Conservation (phyloP, 2,797 vertebrate species). For the Cirrhinus mrigala region DNA sequence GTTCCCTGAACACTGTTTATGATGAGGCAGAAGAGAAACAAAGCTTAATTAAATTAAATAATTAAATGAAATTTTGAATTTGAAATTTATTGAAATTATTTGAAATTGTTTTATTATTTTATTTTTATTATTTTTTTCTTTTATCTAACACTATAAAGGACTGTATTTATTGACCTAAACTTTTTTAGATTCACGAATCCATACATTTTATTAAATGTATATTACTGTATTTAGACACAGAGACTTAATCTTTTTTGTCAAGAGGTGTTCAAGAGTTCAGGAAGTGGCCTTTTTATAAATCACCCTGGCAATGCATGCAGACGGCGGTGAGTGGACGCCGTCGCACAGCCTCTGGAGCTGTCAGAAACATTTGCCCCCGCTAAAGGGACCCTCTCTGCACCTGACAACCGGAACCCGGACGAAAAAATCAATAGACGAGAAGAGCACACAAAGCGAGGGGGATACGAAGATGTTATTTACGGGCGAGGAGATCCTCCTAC, state of each 20-base stretch:
- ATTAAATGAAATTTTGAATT: background rate
- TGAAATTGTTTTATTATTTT: background rate
- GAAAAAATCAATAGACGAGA: conserved; percentile 40
- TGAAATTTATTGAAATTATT: no score
- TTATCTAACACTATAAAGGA: background rate
- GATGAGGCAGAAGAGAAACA: conserved; percentile 36
- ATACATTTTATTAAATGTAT: background rate
- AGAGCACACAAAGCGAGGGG: conserved; percentile 18
- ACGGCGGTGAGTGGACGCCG: conserved; percentile 68
- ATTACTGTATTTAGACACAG: background rate
- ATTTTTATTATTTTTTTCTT: background rate
- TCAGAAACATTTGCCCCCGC: conserved; percentile 76
- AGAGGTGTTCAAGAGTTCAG: conserved; percentile 15
- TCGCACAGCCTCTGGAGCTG: conserved; percentile 70
- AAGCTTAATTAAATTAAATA: background rate
- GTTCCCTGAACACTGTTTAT: conserved; percentile 95
- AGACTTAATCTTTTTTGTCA: background rate
- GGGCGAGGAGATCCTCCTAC: conserved; percentile 39
- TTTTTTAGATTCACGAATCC: background rate
- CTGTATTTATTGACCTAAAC: no score
- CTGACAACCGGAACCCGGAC: conserved; percentile 51
- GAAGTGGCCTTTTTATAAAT: conserved; percentile 75
- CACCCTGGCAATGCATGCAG: conserved; percentile 72
- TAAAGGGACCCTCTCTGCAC: conserved; percentile 58
- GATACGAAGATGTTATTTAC: conserved; percentile 45